Conservation (phyloP, 2,113 vertebrate genomes). For the Scytalopus superciliaris region DNA sequence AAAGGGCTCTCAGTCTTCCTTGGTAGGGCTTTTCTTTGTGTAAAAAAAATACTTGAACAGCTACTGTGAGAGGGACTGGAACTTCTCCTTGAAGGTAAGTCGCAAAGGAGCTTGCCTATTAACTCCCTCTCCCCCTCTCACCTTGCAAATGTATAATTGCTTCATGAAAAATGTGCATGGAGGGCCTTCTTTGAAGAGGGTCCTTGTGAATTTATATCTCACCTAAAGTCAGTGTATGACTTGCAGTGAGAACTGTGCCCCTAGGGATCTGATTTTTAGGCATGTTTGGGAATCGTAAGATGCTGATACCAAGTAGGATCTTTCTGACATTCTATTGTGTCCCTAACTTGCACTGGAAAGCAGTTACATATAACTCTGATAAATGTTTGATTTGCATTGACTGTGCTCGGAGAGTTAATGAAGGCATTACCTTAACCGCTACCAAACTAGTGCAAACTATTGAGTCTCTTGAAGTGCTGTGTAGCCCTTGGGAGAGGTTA, state of each 20-base stretch:
- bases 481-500: neutral
- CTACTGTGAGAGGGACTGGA: neutral
- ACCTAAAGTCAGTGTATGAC: neutral
- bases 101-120: neutral
- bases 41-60: neutral
- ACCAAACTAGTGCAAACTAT: fast-evolving
- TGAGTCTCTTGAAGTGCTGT: neutral
- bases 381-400: neutral
- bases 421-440: neutral
- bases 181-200: neutral
- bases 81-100: neutral
- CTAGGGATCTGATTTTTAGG: neutral
- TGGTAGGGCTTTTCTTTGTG: neutral
- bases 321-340: neutral
- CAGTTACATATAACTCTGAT: neutral
- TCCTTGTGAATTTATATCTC: neutral
- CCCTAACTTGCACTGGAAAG: neutral
- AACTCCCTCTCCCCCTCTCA: neutral
- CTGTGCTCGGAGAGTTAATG: neutral
- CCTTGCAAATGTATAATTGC: neutral
- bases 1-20: neutral
- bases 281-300: neutral
- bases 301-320: neutral
- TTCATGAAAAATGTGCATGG: neutral
- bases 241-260: neutral